Evolutionary conservation across 2,797 vertebrate genomes (phyloP).

Genomic region (Limnodromus scolopaceus): DNA sequence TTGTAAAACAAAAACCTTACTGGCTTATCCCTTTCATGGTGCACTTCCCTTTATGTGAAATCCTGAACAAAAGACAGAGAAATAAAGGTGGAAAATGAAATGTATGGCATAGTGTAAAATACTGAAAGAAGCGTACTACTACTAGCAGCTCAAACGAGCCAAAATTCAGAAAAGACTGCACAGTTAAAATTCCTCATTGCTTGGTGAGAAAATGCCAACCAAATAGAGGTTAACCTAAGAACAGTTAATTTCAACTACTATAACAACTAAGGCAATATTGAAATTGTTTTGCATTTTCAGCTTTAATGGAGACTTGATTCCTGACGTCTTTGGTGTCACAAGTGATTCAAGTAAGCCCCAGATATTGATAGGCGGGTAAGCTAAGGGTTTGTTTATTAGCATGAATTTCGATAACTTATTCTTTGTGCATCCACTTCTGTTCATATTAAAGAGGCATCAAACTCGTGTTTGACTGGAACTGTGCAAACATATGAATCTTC

Average conservation of each 20-base stretch:
- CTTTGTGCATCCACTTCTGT: background rate
- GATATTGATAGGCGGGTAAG: constrained; percentile 86
- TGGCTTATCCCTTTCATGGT: background rate
- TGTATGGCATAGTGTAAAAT: background rate
- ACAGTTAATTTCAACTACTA: background rate
- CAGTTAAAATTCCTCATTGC: background rate
- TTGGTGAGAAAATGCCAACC: background rate
- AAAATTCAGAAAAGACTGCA: background rate
- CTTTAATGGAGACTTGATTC: constrained; percentile 96
- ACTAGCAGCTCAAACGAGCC: background rate
- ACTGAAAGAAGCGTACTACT: background rate
- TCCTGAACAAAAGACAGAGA: background rate
- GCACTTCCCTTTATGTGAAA: background rate
- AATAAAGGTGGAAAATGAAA: background rate
- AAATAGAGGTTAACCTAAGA: background rate
- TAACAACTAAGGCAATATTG: background rate
- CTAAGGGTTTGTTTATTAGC: background rate
- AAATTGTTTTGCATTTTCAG: constrained; percentile 76
- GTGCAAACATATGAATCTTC: background rate
- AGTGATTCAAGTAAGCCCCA: constrained; percentile 71
- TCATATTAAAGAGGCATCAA: background rate
- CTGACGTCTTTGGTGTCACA: constrained; percentile 90
- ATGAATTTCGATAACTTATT: background rate
- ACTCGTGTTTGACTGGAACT: background rate
- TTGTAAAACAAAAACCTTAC: background rate